A percentile compares a stretch with the other conserved stretches of the same genome.
Evolutionary conservation across 2,888 invertebrate genomes (phyloP).

Genomic region (Papilio elwesi): DNA sequence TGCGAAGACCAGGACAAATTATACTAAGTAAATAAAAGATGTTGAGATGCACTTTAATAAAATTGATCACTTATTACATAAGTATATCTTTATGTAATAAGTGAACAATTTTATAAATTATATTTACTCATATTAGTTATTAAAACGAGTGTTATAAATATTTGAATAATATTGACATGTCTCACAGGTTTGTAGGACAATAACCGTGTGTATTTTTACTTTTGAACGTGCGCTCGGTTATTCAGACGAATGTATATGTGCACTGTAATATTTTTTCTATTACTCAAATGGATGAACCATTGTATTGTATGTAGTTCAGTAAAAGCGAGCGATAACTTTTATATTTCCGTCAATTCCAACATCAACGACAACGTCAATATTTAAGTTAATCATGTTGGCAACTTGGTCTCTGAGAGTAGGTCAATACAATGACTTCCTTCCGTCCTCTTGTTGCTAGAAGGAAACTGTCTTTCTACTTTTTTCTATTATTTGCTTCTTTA

Average conservation of each 20-base stretch:
- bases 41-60: too few species aligned
- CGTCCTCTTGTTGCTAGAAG: too few species aligned
- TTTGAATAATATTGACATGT: not conserved
- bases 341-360: not conserved
- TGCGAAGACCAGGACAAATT: too few species aligned
- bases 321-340: not conserved
- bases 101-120: too few species aligned
- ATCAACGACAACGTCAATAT: not conserved
- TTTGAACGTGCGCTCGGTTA: slow-evolving; percentile 5
- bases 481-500: too few species aligned
- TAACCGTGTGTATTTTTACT: slow-evolving; percentile 1
- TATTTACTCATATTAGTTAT: not conserved
- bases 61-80: too few species aligned
- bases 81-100: too few species aligned
- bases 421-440: not conserved
- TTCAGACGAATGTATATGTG: slow-evolving; percentile 1
- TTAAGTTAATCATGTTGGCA: not conserved
- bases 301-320: not conserved
- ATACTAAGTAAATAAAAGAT: too few species aligned
- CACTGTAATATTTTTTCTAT: not conserved
- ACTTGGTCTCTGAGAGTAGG: not conserved
- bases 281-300: not conserved
- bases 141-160: not conserved
- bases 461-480: too few species aligned
- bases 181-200: not conserved